Conservation (phyloP, 1,140 invertebrate species). For the Drosophila mojavensis region DNA sequence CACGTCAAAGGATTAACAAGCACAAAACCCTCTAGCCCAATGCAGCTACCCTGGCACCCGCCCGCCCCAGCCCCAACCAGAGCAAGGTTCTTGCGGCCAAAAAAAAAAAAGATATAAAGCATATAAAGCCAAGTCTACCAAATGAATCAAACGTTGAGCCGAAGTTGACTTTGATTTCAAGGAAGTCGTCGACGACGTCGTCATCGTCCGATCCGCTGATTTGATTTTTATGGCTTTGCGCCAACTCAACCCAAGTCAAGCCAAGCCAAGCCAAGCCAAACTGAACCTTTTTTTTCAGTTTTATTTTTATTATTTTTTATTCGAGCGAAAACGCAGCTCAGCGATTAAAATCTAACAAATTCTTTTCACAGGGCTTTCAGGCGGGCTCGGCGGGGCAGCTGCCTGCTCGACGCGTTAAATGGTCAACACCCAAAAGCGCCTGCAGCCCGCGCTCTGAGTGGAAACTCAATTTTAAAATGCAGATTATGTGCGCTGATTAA, state of each 20-base stretch:
- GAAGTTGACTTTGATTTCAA: slow-evolving; percentile 66
- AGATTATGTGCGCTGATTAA: slow-evolving; percentile 82
- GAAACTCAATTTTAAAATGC: slow-evolving; percentile 70
- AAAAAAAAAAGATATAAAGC: no score
- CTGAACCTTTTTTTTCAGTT: slow-evolving; percentile 34
- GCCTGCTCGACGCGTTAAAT: slow-evolving; percentile 59
- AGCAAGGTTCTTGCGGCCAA: no score
- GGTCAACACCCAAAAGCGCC: slow-evolving; percentile 72
- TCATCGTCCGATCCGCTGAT: slow-evolving; percentile 44
- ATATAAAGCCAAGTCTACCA: slow-evolving; percentile 4
- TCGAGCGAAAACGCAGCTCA: slow-evolving; percentile 46
- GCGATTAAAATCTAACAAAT: slow-evolving; percentile 78
- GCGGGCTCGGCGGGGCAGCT: not conserved
- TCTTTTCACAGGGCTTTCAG: slow-evolving; percentile 21
- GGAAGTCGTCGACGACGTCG: slow-evolving; percentile 60
- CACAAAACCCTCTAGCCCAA: slow-evolving; percentile 13
- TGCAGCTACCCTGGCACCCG: not conserved
- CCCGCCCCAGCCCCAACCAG: not conserved
- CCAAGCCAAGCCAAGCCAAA: slow-evolving; percentile 9
- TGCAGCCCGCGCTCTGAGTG: slow-evolving; percentile 24
- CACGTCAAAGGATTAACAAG: slow-evolving; percentile 82
- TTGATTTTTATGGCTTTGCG: slow-evolving; percentile 44
- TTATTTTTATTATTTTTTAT: slow-evolving; percentile 10
- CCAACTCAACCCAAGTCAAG: not conserved
- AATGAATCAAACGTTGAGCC: slow-evolving; percentile 54